A percentile compares a stretch with the other conserved stretches of the same genome.
phyloP scores from a whole-genome alignment of 2,113 vertebrate genomes.

The Haemorhous mexicanus region DNA sequence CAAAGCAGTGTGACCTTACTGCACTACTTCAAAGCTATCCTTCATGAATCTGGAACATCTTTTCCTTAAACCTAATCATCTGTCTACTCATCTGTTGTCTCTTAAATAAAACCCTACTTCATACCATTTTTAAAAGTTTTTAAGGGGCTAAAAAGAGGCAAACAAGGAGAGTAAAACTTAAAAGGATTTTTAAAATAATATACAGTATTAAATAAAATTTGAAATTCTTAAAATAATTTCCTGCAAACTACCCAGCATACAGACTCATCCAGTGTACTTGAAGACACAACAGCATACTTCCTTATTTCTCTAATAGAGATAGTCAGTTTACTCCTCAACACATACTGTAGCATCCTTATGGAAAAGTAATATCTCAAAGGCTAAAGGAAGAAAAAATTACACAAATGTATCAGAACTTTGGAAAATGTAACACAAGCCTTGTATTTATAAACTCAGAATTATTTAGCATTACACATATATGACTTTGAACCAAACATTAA shows the following conservation, averaged over 20 bases:
- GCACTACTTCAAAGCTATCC: neutral
- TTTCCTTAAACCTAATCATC: neutral
- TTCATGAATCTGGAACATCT: neutral
- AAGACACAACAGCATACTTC: neutral
- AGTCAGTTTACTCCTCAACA: neutral
- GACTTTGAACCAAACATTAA: neutral
- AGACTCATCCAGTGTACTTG: neutral
- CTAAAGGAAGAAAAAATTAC: neutral
- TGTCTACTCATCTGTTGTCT: neutral
- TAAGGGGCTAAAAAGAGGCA: neutral
- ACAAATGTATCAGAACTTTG: neutral
- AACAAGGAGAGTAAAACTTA: neutral
- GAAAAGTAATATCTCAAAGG: neutral
- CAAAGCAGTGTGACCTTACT: neutral
- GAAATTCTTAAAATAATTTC: neutral
- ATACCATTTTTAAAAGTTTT: neutral
- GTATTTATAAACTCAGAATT: neutral
- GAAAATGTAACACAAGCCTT: neutral
- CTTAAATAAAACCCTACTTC: neutral
- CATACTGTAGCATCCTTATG: neutral
- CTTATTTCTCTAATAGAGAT: neutral
- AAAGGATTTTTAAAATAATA: neutral
- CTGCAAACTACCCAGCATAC: neutral
- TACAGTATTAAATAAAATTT: neutral
- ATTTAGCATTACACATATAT: neutral